These are phyloP conservation scores for Cinclus cinclus DNA, from an alignment of 2,113 vertebrate species.

Conservation along the genomic window DNA sequence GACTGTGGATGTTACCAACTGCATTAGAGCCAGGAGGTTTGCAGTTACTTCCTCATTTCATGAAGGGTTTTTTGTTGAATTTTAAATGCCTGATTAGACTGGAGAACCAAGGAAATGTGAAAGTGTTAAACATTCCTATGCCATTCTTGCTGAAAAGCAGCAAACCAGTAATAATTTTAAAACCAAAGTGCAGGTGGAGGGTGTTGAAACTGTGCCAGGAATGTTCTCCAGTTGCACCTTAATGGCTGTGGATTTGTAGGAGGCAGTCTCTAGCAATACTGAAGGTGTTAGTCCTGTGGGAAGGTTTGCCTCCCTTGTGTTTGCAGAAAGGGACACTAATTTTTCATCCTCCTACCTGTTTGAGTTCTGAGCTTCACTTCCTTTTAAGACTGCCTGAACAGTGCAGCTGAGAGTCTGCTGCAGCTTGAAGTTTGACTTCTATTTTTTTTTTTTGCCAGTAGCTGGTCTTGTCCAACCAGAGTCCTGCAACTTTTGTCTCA, in stretches of 20 bases:
- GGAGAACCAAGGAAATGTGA: neutral
- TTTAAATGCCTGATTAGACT: neutral
- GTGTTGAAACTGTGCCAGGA: neutral
- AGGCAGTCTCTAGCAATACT: neutral
- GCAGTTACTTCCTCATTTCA: neutral
- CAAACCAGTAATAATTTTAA: neutral
- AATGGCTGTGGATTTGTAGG: neutral
- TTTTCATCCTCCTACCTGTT: neutral
- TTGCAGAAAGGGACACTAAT: neutral
- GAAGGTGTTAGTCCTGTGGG: neutral
- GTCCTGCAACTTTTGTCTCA: fast-evolving
- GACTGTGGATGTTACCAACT: neutral
- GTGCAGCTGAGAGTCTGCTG: neutral
- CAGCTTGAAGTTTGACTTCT: neutral
- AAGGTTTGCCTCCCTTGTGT: neutral
- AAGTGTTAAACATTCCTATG: neutral
- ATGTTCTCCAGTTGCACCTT: neutral
- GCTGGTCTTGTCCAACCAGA: neutral
- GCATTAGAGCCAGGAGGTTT: neutral
- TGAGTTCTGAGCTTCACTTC: neutral
- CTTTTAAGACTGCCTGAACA: neutral
- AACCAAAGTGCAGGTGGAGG: neutral
- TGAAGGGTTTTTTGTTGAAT: neutral
- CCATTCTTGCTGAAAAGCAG: neutral
- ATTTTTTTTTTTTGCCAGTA: neutral